Evolutionary conservation across 2,113 vertebrate species (phyloP).

Genomic region (Aegithalos caudatus): DNA sequence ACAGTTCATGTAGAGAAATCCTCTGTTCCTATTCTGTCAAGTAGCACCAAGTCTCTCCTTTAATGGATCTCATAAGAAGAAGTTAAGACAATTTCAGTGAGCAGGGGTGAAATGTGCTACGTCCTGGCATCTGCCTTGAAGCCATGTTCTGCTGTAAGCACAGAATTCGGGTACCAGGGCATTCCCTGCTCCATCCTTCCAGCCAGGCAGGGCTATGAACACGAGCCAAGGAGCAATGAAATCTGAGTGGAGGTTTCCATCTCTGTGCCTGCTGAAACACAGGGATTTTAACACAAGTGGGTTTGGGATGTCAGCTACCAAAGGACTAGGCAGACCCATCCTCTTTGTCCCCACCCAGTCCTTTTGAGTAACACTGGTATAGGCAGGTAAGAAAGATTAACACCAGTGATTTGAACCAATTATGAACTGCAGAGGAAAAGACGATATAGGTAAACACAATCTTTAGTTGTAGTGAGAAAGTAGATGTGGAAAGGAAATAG

Average conservation of each 20-base stretch:
- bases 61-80: not conserved
- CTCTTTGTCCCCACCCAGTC: not conserved
- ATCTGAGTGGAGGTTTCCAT: not conserved
- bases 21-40: not conserved
- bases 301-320: not conserved
- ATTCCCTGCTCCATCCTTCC: not conserved
- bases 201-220: not conserved
- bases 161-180: rapidly evolving
- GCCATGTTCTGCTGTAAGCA: not conserved
- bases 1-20: not conserved
- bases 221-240: not conserved
- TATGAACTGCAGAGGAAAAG: not conserved
- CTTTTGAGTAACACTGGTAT: not conserved
- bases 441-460: not conserved
- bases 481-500: not conserved
- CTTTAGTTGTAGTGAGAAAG: not conserved
- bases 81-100: not conserved
- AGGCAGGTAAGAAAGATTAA: not conserved
- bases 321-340: not conserved
- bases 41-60: not conserved
- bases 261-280: not conserved
- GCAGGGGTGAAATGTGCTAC: not conserved
- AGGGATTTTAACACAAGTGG: not conserved
- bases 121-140: not conserved
- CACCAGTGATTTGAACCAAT: not conserved